Base-by-base conservation (phyloP, 2,797 vertebrate genomes). In the Monodelphis domestica region DNA sequence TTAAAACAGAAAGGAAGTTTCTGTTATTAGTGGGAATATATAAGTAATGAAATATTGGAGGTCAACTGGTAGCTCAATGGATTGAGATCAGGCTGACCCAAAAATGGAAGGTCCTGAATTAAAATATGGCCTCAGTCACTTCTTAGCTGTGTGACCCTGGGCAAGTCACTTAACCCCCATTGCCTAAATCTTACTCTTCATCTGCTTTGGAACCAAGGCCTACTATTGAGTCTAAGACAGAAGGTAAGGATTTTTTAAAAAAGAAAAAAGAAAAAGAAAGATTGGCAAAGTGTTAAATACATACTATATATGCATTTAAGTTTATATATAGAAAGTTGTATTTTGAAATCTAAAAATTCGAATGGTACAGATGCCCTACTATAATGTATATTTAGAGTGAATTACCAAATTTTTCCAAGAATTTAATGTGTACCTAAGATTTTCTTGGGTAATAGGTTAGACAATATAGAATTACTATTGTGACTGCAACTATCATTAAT, bases 371-470 rank as follows among this genome's bases (percentile, higher is more conserved):
- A 59, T 70, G 33, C 38, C 33, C 70, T 70, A 70, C n/a, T 70
- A 15, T 70, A 70, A 70, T n/a, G 88, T 92, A 88, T 53, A 38
- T 91, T 70, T 91, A 88, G 50, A 70, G 33, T 90, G 88, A 94
- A 53, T 87, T 90, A 54, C 6, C 53, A 12, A 2, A 33, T 30
- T 94, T n/a, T 56, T 17, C 95, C 78, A 88, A 90, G 89, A 59
- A 92, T 70, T n/a, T 53, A 87, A 91, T 84, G 93, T 59, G 53
- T 92, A 93, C 15, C 53, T 57, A 94, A 89, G 90, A n/a, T 92
- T 90, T 15, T 51, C 30, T 33, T 50, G 29, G 30, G 70, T 94
- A 29, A 28, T 55, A 17, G n/a, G 57, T 59, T 70, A 45, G 50
- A 91, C 0, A 89, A 17, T 57, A 50, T 15, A 12, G 55, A 55